Base-by-base conservation (phyloP, 2,888 invertebrate species). In the Chirona hameri region DNA sequence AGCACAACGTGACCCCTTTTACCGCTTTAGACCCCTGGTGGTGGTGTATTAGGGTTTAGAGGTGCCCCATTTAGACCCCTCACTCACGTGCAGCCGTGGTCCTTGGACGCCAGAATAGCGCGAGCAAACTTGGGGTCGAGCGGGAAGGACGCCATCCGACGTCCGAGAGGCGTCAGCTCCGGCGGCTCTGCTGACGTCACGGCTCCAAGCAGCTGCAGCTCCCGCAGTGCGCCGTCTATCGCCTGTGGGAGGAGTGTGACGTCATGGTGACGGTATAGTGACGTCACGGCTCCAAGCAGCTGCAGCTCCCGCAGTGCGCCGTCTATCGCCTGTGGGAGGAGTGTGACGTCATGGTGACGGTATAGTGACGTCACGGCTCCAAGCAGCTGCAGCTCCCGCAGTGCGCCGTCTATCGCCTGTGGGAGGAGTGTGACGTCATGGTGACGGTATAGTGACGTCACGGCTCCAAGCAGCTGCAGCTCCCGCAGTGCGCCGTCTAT, bases 111-210 rank as follows among this genome's bases (percentile, higher is more conserved):
- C 0, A 97, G 88, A 82, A 97, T 89, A 14, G 95, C 91, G 89
- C 94, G 96, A 18, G 96, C 92, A 87, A 94, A 93, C 85, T 93
- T 92, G 0, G 99, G 98, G 88, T 98, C 97, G 65, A 99, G 90
- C 0, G 99, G 99, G 88, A 97, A 97, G 24, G 92, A 91, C 0
- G 95, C 92, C 96, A 98, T 96, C 87, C 93, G 92, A 85, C 91
- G 92, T 0, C 98, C 98, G 0, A 94, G 86, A 0, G 90, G 89
- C 0, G 97, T 97, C 85, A 98, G 89, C 87, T 92, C 91, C 24
- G 76, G 76, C 21, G 10, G 21, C 24, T 76, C 76, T 5, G 39
- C 24, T 76, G 76, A 39, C 76, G 76, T 92, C 81, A 96, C 91
- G 39, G 95, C 95, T 82, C 93, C 91, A 12, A 91, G 87, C 65